These are phyloP conservation scores for Zosterops borbonicus DNA, from an alignment of 2,113 vertebrate genomes.

Conservation along the genomic window DNA sequence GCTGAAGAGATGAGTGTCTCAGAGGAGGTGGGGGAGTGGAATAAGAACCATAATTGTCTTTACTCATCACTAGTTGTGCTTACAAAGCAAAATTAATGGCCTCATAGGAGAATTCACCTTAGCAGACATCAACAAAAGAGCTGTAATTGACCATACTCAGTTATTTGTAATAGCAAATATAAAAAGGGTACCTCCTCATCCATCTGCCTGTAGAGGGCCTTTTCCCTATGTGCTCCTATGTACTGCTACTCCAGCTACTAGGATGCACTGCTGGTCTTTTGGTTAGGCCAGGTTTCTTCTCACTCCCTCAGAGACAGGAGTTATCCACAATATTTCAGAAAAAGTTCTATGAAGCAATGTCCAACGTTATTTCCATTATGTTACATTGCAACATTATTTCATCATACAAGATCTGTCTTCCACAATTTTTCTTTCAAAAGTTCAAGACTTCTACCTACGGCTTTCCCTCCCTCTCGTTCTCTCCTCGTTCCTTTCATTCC, in stretches of 20 bases:
- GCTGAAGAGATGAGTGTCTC: neutral
- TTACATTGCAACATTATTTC: neutral
- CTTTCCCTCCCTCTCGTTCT: neutral
- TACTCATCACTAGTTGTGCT: neutral
- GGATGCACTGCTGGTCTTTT: neutral
- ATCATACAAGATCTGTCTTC: neutral
- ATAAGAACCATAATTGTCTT: neutral
- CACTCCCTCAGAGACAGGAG: neutral
- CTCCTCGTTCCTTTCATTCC: neutral
- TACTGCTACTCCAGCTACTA: neutral
- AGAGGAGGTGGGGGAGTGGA: neutral
- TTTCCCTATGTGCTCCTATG: neutral
- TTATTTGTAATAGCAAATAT: neutral
- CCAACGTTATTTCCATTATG: neutral
- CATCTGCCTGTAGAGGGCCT: neutral
- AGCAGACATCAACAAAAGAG: neutral
- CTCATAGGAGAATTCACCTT: neutral
- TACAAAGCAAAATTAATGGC: neutral
- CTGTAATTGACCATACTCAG: neutral
- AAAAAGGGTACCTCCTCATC: neutral
- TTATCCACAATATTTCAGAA: neutral
- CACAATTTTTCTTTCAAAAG: neutral
- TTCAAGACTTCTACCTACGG: neutral
- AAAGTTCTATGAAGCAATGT: neutral
- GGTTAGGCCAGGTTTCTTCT: neutral